phyloP scores from a whole-genome alignment of 1,140 invertebrate genomes.

The Cydia splendana region DNA sequence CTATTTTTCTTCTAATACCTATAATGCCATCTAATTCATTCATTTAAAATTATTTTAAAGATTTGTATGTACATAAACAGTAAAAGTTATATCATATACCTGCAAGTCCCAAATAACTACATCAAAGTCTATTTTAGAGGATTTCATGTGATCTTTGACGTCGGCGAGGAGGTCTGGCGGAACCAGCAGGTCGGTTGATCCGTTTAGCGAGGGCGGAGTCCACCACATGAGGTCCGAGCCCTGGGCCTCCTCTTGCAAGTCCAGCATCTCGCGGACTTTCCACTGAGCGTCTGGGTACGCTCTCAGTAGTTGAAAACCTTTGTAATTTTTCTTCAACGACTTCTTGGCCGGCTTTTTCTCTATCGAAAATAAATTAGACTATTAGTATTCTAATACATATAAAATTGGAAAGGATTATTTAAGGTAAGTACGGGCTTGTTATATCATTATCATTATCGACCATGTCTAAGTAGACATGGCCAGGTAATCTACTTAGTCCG shows the following conservation, averaged over 20 bases:
- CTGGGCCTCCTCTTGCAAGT: conserved; percentile 73
- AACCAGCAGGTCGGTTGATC: conserved; percentile 86
- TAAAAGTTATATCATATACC: conserved; percentile 66
- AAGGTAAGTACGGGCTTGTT: not conserved
- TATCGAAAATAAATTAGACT: conserved; percentile 39
- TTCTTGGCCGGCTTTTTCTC: conserved; percentile 66
- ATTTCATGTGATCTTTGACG: conserved; percentile 83
- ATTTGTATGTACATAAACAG: too few species aligned
- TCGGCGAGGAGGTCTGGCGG: conserved; percentile 83
- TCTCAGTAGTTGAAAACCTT: conserved; percentile 73
- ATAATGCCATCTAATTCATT: too few species aligned
- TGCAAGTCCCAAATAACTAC: conserved; percentile 87
- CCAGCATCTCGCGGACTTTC: conserved; percentile 69
- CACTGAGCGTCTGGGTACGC: conserved; percentile 64
- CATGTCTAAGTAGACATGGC: not conserved
- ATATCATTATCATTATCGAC: not conserved
- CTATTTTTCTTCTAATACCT: too few species aligned
- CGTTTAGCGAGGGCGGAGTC: conserved; percentile 78
- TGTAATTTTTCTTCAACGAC: conserved; percentile 69
- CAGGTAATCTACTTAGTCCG: not conserved
- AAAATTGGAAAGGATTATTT: too few species aligned
- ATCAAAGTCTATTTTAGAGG: conserved; percentile 83
- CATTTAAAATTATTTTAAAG: too few species aligned
- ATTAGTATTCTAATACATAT: not conserved
- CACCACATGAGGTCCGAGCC: conserved; percentile 79